Evolutionary conservation across 2,888 invertebrate species (phyloP).

Genomic region (Temnothorax unifasciatus): DNA sequence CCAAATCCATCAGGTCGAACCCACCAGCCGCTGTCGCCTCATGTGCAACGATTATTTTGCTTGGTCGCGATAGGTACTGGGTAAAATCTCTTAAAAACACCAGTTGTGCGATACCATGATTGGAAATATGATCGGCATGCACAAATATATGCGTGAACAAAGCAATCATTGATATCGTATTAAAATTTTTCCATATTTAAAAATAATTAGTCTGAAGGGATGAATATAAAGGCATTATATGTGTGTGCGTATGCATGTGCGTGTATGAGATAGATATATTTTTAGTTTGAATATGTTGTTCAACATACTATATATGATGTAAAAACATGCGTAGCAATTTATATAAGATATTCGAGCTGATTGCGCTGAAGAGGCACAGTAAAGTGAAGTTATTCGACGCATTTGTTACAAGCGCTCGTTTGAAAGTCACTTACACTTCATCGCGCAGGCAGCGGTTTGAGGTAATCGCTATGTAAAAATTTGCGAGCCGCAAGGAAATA

Average conservation of each 20-base stretch:
- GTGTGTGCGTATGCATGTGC: neutral
- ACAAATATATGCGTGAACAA: constrained; percentile 1
- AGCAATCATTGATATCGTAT: neutral
- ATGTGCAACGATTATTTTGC: constrained; percentile 70
- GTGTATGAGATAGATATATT: neutral
- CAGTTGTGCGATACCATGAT: constrained; percentile 47
- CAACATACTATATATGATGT: neutral
- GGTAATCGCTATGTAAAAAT: constrained; percentile 57
- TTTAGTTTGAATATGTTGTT: neutral
- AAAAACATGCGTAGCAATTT: constrained; percentile 22
- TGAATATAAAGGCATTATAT: neutral
- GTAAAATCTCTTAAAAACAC: constrained; percentile 36
- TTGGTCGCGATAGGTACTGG: constrained; percentile 57
- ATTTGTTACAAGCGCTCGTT: constrained; percentile 51
- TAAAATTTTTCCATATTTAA: neutral
- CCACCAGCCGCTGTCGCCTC: constrained; percentile 65
- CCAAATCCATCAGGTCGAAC: constrained; percentile 75
- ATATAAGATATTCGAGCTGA: constrained; percentile 22
- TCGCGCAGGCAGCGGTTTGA: constrained; percentile 46
- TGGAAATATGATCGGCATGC: constrained; percentile 51
- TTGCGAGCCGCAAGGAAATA: constrained; percentile 41
- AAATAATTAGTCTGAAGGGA: neutral
- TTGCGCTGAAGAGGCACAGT: neutral
- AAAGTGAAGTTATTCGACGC: constrained; percentile 31
- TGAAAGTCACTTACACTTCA: constrained; percentile 52